Evolutionary conservation across 2,113 vertebrate species (phyloP).

Genomic region (Genyomyrus donnyi): DNA sequence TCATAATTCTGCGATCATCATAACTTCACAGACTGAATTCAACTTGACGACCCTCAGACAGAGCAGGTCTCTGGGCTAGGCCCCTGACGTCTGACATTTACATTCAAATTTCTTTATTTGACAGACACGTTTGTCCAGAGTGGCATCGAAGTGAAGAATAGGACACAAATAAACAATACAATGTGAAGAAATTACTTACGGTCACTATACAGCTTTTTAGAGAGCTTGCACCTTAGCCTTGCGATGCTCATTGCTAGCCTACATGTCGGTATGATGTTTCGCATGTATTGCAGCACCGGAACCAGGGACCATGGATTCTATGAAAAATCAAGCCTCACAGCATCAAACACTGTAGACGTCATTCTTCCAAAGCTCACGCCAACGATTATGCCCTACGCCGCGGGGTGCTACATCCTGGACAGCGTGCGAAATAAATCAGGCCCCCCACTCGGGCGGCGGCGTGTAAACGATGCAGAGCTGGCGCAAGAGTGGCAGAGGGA

Average conservation of each 20-base stretch:
- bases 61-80: background rate
- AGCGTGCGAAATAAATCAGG: slow-evolving; percentile 13
- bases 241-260: background rate
- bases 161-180: background rate
- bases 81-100: background rate
- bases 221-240: background rate
- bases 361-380: background rate
- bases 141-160: background rate
- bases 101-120: background rate
- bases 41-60: background rate
- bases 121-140: background rate
- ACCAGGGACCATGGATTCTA: background rate
- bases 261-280: background rate
- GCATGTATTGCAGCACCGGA: background rate
- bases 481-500: background rate
- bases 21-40: background rate
- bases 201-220: background rate
- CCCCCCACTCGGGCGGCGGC: background rate
- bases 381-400: background rate
- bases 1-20: background rate
- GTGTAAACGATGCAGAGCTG: background rate
- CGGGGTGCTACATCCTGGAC: background rate
- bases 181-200: background rate
- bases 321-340: background rate
- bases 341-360: background rate